These are phyloP conservation scores for Euphydryas editha DNA, from an alignment of 2,888 invertebrate species.

Conservation along the genomic window DNA sequence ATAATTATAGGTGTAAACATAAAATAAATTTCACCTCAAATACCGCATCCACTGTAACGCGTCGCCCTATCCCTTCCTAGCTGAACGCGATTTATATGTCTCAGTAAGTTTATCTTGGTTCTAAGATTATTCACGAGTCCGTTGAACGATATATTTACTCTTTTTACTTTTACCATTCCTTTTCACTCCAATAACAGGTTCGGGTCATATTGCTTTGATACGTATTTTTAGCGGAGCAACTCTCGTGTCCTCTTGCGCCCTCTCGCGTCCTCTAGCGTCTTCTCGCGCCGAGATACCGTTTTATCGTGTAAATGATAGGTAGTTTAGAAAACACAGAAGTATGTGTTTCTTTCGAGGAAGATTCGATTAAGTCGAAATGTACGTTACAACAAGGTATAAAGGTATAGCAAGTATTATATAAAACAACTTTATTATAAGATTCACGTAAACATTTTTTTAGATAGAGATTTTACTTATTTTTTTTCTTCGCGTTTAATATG, in stretches of 20 bases:
- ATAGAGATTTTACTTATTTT: too few species aligned
- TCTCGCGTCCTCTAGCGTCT: too few species aligned
- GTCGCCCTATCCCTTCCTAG: conserved; percentile 48
- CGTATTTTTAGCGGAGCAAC: conserved; percentile 46
- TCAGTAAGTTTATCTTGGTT: conserved; percentile 66
- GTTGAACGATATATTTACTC: conserved; percentile 74
- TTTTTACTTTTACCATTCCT: conserved; percentile 51
- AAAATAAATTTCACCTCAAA: neutral
- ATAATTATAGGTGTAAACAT: neutral
- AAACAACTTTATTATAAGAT: too few species aligned
- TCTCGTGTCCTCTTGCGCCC: neutral
- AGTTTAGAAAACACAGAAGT: neutral
- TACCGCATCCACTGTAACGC: conserved; percentile 43
- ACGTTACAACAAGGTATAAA: too few species aligned
- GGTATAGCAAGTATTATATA: too few species aligned
- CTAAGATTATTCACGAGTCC: conserved; percentile 68
- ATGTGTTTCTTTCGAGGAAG: too few species aligned
- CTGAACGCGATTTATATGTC: conserved; percentile 60
- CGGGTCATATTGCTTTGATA: conserved; percentile 52
- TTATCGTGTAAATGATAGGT: neutral
- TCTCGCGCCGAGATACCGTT: too few species aligned
- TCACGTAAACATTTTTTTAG: too few species aligned
- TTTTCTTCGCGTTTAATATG: too few species aligned
- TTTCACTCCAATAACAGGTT: conserved; percentile 50
- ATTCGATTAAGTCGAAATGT: too few species aligned